Conservation (phyloP, 1,140 invertebrate genomes). For the Apis dorsata region DNA sequence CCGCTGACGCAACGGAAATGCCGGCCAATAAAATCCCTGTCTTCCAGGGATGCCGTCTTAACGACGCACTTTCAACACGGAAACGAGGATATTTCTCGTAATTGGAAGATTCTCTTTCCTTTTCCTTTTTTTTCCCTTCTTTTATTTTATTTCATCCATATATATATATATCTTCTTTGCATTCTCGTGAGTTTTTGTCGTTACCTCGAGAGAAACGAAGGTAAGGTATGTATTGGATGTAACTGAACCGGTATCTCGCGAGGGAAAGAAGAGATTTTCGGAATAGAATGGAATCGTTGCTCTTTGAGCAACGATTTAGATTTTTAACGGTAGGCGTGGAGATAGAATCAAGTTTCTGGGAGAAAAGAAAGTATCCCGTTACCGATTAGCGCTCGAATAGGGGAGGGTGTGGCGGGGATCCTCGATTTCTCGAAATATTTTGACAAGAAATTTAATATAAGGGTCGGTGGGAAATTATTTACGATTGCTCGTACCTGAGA, state of each 20-base stretch:
- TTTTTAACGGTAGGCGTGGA: constrained; percentile 44
- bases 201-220: background rate
- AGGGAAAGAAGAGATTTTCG: background rate
- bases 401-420: constrained; percentile 41
- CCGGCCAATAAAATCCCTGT: constrained; percentile 39
- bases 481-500: constrained; percentile 15
- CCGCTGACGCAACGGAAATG: constrained; percentile 41
- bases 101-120: background rate
- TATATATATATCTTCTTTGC: too few species aligned
- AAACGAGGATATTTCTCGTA: background rate
- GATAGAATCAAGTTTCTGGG: constrained; percentile 64
- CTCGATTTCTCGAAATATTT: constrained; percentile 71
- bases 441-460: constrained; percentile 70
- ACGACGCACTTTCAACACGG: background rate
- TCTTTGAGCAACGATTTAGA: constrained; percentile 13
- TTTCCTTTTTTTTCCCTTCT: too few species aligned
- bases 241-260: constrained; percentile 9
- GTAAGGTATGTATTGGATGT: background rate
- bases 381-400: constrained; percentile 73
- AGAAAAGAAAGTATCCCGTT: constrained; percentile 73
- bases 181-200: background rate
- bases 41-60: background rate
- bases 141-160: too few species aligned
- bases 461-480: constrained; percentile 18
- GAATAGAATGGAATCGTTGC: background rate